Base-by-base conservation (phyloP, 2,888 invertebrate species). In the Augiades crinisus region DNA sequence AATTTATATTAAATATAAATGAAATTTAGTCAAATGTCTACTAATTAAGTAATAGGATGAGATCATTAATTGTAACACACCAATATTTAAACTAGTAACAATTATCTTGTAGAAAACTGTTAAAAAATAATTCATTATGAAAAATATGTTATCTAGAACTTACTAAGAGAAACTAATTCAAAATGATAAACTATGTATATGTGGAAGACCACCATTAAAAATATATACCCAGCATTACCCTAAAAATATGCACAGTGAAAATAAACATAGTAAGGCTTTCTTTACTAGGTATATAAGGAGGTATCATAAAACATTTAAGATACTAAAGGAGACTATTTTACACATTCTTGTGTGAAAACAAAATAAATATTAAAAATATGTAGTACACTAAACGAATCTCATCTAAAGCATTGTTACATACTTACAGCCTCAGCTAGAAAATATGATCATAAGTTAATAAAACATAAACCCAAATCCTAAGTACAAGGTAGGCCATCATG, bases 401-500 rank as follows among this genome's bases (percentile, higher is more conserved):
- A 24, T 24, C 24, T 27, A 27, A 10, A n/a, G n/a, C 10, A 16
- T 16, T 3, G 13, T 41, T 27, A 30, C 5, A 41, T 16, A 40
- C 13, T 4, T 38, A 38, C 31, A 44, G 44, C 44, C 44, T 44
- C 44, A 19, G 12, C 10, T 27, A 14, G 7, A 40, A 27, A 31
- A 17, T 30, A 40, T 33, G 34, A 47, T 34, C 40, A 49, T 33
- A 33, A 33, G 10, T 30, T 17, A 41, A 41, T 17, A 49, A 49
- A 31, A 49, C 31, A 17, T 46, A 49, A 41, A 41, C 33, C 34
- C 36, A 43, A n/a, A 12, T 16, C 8, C 19, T 50, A 50, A 50
- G 43, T 50, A 50, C 43, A 50, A 36, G 13, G 40, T 49, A 49
- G 13, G 41, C 24, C 36, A 43, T 41, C n/a, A 19, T 36, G 34